Percentiles rank a stretch among this genome's conserved stretches.
Evolutionary conservation across 2,797 vertebrate species (phyloP).

Genomic region (Danionella dracula): DNA sequence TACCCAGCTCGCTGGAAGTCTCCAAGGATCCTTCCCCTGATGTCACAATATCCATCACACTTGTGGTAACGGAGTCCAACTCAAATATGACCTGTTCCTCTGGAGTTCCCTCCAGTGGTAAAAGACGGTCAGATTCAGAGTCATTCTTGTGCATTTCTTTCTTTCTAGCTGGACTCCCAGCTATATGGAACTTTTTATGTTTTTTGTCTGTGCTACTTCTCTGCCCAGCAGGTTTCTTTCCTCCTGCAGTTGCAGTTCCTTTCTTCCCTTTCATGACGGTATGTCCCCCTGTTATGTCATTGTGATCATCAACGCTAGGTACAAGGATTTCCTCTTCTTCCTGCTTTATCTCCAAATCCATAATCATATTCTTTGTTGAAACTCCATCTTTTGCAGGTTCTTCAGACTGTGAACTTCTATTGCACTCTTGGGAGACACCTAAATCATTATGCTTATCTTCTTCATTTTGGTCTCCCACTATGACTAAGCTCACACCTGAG

Average conservation of each 20-base stretch:
- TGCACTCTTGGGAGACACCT: slow-evolving; percentile 20
- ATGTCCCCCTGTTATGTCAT: slow-evolving; percentile 2
- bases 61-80: slow-evolving; percentile 52
- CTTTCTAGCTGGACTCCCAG: slow-evolving; percentile 46
- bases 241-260: slow-evolving; percentile 18
- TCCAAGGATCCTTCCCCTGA: slow-evolving; percentile 39
- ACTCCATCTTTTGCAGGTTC: slow-evolving; percentile 20
- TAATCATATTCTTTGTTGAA: slow-evolving; percentile 31
- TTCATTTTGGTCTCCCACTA: slow-evolving; percentile 62
- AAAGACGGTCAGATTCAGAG: neutral
- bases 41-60: slow-evolving; percentile 46
- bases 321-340: slow-evolving; percentile 65
- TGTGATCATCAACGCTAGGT: slow-evolving; percentile 14
- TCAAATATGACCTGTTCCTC: slow-evolving; percentile 54
- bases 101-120: slow-evolving; percentile 43
- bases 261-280: slow-evolving; percentile 31
- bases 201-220: slow-evolving; percentile 19
- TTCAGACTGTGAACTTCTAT: neutral
- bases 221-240: slow-evolving; percentile 35
- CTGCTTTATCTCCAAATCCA: slow-evolving; percentile 62
- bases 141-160: slow-evolving; percentile 9
- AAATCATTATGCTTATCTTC: slow-evolving; percentile 33
- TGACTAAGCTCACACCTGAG: slow-evolving; percentile 67
- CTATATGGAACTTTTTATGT: slow-evolving; percentile 19
- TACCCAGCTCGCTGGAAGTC: slow-evolving; percentile 36